Evolutionary conservation across 2,888 invertebrate species (phyloP), one percentile per base, ranked within the genome.

Genomic region (Hoplodrina ambigua): DNA sequence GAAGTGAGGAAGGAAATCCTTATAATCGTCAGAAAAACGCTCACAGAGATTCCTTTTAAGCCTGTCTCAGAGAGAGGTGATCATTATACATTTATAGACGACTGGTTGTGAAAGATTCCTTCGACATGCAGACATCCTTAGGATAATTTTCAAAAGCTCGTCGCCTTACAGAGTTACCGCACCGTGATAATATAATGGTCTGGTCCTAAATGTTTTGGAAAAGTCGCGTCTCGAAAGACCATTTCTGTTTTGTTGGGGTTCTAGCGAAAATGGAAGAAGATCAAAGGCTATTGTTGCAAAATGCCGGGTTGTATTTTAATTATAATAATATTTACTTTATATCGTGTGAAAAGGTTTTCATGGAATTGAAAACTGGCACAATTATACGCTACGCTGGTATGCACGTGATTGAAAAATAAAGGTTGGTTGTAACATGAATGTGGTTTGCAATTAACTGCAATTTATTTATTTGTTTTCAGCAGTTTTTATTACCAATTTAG

Each of bases 1-100:
- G 37, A 55, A 56, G 49, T 67, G 63, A 67, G 53, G 72, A 56
- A 65, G 30, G n/a, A 57, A 74, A 74, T 71, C 15, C 61, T 75
- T 46, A 64, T 72, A 80, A 82, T 80, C 68, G 75, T 56, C 69
- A 80, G 71, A 56, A 82, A 82, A 84, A 81, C 71, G 73, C 67
- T 77, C 70, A 76, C 82, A 82, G 76, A 76, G 82, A 82, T 74
- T 82, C 72, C 65, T 75, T 83, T 83, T 74, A 71, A 80, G 74
- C 56, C 61, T 53, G 72, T 54, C 61, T 64, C 57, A 30, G 62
- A 64, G 49, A 56, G 75, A 81, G 81, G 81, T 84, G 87, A 93
- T 94, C 95, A 94, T 95, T 95, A 95, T 94, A 94, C 89, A 92
- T 94, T 95, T 92, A 94, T 93, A 93, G 92, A 85, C 90, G 94